Base-by-base conservation (phyloP, 2,113 vertebrate genomes). In the Neodontobutis hainanensis region DNA sequence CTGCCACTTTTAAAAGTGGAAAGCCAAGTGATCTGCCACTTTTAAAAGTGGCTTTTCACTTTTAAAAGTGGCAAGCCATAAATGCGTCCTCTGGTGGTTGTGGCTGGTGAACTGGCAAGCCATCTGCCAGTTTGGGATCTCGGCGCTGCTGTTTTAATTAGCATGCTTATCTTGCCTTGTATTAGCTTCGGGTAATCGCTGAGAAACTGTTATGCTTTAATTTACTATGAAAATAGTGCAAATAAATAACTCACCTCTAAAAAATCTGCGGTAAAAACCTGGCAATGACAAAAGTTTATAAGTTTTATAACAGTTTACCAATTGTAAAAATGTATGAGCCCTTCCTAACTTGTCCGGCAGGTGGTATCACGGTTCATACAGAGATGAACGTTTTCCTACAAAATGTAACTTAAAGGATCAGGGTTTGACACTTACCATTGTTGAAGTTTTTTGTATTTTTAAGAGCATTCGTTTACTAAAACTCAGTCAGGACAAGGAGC, bases 351-450 rank as follows among this genome's bases (percentile, higher is more conserved):
- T 34, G 6, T 12, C 69, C 78, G 67, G 36, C 14, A 85, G 70
- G 40, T 56, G 70, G 65, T 60, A 50, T 58, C 32, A 57, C 2
- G 51, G 34, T 9, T 27, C 15, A 56, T 40, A 5, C 8, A 8
- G 19, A 27, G 19, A n/a, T n/a, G n/a, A n/a, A n/a, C 12, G 15
- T 51, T 34, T 11, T 55, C 32, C 46, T 8, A 2, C 47, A 10
- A 35, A 43, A 2, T 4, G 49, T 56, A 9, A 61, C 19, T 27
- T 27, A 14, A 38, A n/a, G 3, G 2, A 6, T 65, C n/a, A 47
- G 55, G 35, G 45, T 57, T 48, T 12, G 32, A 42, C 50, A 85
- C 86, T 34, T 87, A 87, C 83, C 84, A 83, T 86, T 11, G 34
- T 66, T 73, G 10, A 43, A 62, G 34, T 27, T 51, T 5, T 53